A percentile compares a stretch with the other conserved stretches of the same genome.
Evolutionary conservation across 2,113 vertebrate genomes (phyloP).

Genomic region (Brachypodius melanocephalos): DNA sequence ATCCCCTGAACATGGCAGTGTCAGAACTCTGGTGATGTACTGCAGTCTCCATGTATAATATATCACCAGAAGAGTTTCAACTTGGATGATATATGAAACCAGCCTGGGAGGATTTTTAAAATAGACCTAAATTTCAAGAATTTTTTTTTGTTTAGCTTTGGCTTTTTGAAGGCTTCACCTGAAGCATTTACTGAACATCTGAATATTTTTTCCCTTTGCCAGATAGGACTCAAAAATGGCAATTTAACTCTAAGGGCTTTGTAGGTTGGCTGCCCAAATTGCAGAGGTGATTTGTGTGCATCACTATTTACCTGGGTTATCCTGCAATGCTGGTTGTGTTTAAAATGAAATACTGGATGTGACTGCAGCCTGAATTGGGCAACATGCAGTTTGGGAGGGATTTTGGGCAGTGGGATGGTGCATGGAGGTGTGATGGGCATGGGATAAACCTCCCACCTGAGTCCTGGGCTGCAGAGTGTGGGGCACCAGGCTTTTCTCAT

Average conservation of each 20-base stretch:
- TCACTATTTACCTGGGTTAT: neutral
- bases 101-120: conserved; percentile 68
- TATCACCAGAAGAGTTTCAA: conserved; percentile 66
- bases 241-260: neutral
- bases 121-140: conserved; percentile 63
- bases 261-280: neutral
- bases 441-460: neutral
- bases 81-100: conserved; percentile 69
- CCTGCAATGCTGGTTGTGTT: neutral
- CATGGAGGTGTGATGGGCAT: neutral
- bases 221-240: neutral
- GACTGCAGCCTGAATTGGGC: neutral
- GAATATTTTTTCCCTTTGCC: conserved; percentile 24
- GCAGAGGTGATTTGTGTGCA: neutral
- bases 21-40: conserved; percentile 72
- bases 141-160: conserved; percentile 15
- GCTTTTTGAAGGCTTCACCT: conserved; percentile 51
- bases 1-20: conserved; percentile 63
- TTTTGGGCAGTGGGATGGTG: neutral
- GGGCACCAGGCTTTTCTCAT: neutral
- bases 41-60: conserved; percentile 66
- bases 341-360: neutral
- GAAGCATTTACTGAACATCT: conserved; percentile 33
- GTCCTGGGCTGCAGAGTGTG: neutral
- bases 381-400: neutral